Percentiles rank a stretch among this genome's conserved stretches.
Conservation (phyloP, 2,113 vertebrate species). For the Eurypyga helias region DNA sequence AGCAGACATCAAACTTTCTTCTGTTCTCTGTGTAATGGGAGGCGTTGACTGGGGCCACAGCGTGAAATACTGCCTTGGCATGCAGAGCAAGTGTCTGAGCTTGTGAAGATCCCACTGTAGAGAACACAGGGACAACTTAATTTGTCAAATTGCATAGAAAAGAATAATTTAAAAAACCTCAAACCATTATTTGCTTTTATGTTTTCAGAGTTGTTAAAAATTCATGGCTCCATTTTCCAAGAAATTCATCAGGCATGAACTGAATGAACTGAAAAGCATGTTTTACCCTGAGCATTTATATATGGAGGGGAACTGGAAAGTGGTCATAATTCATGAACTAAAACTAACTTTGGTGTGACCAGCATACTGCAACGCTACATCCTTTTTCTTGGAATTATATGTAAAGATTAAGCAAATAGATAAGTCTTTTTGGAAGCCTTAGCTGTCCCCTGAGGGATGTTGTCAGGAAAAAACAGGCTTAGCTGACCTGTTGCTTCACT, state of each 20-base stretch:
- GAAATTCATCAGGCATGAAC: neutral
- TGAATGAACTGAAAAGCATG: neutral
- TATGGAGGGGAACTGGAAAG: neutral
- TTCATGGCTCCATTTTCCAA: neutral
- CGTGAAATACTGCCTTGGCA: neutral
- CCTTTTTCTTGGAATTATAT: neutral
- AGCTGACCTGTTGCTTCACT: neutral
- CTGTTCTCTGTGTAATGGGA: neutral
- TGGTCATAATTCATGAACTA: neutral
- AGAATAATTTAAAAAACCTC: no score
- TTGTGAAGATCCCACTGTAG: neutral
- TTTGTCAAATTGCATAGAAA: neutral
- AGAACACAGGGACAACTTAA: neutral
- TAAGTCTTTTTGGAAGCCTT: neutral
- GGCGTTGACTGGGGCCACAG: neutral
- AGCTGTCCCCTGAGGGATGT: neutral
- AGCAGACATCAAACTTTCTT: neutral
- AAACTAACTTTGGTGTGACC: neutral
- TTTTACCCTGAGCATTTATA: neutral
- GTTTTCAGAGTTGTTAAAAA: constrained; percentile 29
- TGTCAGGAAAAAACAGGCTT: neutral
- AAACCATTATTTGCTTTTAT: constrained; percentile 1
- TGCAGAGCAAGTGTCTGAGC: neutral
- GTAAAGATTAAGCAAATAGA: neutral
- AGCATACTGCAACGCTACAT: neutral